Conservation (phyloP, 2,888 invertebrate species). For the Mythimna impura region DNA sequence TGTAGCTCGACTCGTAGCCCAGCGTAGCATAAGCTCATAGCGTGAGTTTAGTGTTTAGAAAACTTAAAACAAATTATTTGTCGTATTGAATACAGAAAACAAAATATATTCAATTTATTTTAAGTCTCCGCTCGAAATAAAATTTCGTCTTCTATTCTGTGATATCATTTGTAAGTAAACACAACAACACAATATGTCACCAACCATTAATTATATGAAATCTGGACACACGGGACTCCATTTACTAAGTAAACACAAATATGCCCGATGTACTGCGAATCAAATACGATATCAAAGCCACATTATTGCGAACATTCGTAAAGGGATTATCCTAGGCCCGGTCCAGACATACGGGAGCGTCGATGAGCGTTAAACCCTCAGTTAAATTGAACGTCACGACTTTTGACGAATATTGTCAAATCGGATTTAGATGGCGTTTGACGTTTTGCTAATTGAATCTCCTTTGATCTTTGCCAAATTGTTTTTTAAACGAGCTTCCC, state of each 20-base stretch:
- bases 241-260: conserved; percentile 9
- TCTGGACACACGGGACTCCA: neutral
- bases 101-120: too few relatives aligned
- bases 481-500: neutral
- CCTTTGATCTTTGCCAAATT: neutral
- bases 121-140: too few relatives aligned
- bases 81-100: neutral
- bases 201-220: conserved; percentile 1
- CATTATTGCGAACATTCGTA: conserved; percentile 7
- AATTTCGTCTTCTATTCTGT: too few relatives aligned
- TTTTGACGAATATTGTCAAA: conserved; percentile 18
- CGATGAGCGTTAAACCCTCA: conserved; percentile 4
- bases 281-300: conserved; percentile 3
- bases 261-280: conserved; percentile 14
- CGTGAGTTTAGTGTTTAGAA: neutral
- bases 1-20: conserved; percentile 18
- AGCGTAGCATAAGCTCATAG: neutral
- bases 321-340: conserved; percentile 23
- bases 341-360: neutral
- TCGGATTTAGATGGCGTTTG: neutral
- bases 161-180: neutral
- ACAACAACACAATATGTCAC: neutral
- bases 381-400: neutral
- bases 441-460: conserved; percentile 15
- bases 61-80: neutral